Evolutionary conservation across 2,888 invertebrate genomes (phyloP).

Genomic region (Agrotis segetum): DNA sequence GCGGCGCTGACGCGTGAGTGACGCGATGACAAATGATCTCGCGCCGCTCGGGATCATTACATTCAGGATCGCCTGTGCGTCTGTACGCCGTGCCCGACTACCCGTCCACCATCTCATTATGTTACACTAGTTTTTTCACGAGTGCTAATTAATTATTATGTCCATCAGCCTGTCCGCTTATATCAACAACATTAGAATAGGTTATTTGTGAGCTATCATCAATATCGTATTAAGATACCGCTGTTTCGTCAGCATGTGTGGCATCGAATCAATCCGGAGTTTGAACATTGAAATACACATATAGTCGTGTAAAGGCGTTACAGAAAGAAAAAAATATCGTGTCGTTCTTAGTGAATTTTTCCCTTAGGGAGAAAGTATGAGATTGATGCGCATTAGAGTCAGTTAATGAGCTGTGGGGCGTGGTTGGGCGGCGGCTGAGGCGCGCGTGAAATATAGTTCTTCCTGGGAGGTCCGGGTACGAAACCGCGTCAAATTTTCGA

Average conservation of each 20-base stretch:
- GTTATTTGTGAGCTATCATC: conserved; percentile 64
- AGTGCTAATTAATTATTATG: conserved; percentile 69
- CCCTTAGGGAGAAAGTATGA: conserved; percentile 74
- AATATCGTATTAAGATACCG: conserved; percentile 63
- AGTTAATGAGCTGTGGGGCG: conserved; percentile 87
- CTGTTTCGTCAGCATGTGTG: conserved; percentile 63
- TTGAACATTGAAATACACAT: conserved; percentile 54
- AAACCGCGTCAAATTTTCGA: conserved; percentile 86
- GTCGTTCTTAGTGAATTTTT: conserved; percentile 64
- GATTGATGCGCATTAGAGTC: conserved; percentile 87
- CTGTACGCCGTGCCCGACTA: conserved; percentile 16
- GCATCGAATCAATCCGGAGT: conserved; percentile 43
- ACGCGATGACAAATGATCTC: conserved; percentile 85
- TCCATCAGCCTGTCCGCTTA: conserved; percentile 68
- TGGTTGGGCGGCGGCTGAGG: conserved; percentile 79
- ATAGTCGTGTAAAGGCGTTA: conserved; percentile 55
- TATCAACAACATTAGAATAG: conserved; percentile 69
- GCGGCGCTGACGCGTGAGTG: conserved; percentile 82
- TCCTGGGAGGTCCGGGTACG: conserved; percentile 87
- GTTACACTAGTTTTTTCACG: conserved; percentile 62
- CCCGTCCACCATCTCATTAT: conserved; percentile 61
- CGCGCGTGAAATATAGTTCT: conserved; percentile 87
- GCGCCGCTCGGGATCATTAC: conserved; percentile 74
- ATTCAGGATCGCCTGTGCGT: conserved; percentile 47
- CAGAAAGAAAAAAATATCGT: conserved; percentile 61